Evolutionary conservation across 2,797 vertebrate species (phyloP), one percentile per base, ranked within the genome.

Genomic region (Typhlichthys eigenmanni): DNA sequence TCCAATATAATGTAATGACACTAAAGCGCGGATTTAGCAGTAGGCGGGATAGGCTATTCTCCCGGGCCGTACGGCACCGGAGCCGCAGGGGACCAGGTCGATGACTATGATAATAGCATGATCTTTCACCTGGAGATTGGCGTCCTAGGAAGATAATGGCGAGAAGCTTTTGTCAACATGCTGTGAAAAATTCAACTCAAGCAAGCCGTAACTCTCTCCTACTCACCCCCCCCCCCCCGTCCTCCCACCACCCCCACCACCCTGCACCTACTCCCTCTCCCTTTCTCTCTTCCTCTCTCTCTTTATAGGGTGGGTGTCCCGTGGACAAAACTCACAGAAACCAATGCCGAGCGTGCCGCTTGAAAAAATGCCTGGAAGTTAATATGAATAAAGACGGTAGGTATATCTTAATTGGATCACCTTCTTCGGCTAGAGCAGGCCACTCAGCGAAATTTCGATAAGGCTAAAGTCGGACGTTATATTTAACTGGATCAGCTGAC

Each of bases 311-410:
- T 58, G 96, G 97, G 12, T 99, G 97, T 86, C 97, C 97, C 0
- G 97, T 99, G 75, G 97, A 99, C 91, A 99, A 99, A 92, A 98
- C 97, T 1, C 97, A 99, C 92, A 93, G 97, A 88, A 99, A 99
- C 91, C 97, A 99, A 84, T 99, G 97, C 89, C 91, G 97, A 86
- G 96, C 97, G 11, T 99, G 97, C 85, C 95, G 97, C 58, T 93
- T 99, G 92, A 98, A 98, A 92, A 98, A 98, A 90, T 99, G 97
- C 89, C 90, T 99, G 88, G 97, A 98, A 92, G 97, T 98, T 86
- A 98, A 98, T 93, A 99, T 99, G 97, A 99, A 99, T 93, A 98
- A 98, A 96, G 97, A 99, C 72, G 97, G 97, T 99, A 95, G 95
- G 88, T 85, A 67, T 17, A 64, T 47, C 62, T 78, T 81, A 67